Evolutionary conservation across 2,113 vertebrate genomes (phyloP), one percentile per base, ranked within the genome.

Genomic region (Pterocles gutturalis): DNA sequence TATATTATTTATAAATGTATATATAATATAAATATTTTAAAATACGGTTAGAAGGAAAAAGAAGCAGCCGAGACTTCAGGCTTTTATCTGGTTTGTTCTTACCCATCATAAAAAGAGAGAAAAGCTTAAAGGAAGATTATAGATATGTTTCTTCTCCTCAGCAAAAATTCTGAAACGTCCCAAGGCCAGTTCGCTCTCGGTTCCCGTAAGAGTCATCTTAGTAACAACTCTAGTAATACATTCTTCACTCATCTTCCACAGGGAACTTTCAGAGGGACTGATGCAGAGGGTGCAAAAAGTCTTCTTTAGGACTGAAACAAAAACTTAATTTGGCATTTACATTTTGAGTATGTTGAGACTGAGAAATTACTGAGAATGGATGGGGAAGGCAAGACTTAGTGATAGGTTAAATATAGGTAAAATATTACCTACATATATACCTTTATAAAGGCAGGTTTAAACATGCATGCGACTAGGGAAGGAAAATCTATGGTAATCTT

Each of bases 391-490:
- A 91, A 94, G 55, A 87, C 31, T 48, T 66, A 84, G 43, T 54
- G 61, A 88, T 46, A 87, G 21, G 69, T 49, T 87, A 94, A 95
- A 95, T 77, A 81, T 3, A 83, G 34, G 61, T 87, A 95, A 94
- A 93, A 84, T 87, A 91, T 61, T 93, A 79, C n/a, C 82, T 34
- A 67, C 36, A 83, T 41, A 41, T 11, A 41, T 41, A 41, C 41
- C 41, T 14, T 41, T 41, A 51, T 71, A 80, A 93, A 85, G 61
- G 65, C 69, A 85, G 21, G 36, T 82, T 93, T 94, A 94, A 94
- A 89, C 57, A 61, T 48, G 72, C 69, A 78, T 45, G 34, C 79
- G 69, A 76, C 45, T 33, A 57, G 33, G 65, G 41, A 93, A 89
- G 53, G 20, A 78, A 87, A 92, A 54, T 71, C 51, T 84, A 38